A percentile compares a stretch with the other conserved stretches of the same genome.
These are phyloP conservation scores for Centropyge bicolor DNA, from an alignment of 2,797 vertebrate species.

Conservation along the genomic window DNA sequence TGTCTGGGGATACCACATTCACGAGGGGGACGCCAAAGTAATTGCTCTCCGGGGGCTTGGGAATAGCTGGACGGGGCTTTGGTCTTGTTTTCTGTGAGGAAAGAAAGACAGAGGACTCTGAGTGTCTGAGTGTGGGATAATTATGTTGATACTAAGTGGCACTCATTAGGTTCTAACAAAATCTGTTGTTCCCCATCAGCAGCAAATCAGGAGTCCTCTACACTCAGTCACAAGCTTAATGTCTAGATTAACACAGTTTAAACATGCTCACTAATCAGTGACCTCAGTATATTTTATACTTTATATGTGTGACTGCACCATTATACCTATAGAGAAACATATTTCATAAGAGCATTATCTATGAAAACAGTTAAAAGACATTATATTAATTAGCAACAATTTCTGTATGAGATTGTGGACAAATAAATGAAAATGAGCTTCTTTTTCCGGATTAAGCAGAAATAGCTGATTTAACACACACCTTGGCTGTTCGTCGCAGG, in stretches of 20 bases:
- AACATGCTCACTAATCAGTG: constrained; percentile 11
- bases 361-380: neutral
- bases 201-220: constrained; percentile 5
- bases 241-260: neutral
- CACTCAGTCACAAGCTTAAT: constrained; percentile 8
- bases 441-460: neutral
- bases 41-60: constrained; percentile 93
- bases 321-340: too few relatives aligned
- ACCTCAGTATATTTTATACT: neutral
- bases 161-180: constrained; percentile 26
- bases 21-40: constrained; percentile 94
- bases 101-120: constrained; percentile 23
- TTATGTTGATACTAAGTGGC: constrained; percentile 15
- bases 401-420: neutral
- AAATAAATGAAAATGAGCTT: neutral
- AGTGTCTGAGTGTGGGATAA: constrained; percentile 24
- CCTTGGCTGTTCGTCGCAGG: constrained; percentile 94
- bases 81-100: constrained; percentile 91
- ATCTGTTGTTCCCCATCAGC: neutral
- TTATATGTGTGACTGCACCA: neutral
- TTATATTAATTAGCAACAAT: neutral
- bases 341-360: neutral
- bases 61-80: constrained; percentile 92
- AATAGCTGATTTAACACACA: constrained; percentile 63
- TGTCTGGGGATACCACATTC: constrained; percentile 90